Conservation (phyloP, 2,113 vertebrate genomes). For the Protobothrops mucrosquamatus region DNA sequence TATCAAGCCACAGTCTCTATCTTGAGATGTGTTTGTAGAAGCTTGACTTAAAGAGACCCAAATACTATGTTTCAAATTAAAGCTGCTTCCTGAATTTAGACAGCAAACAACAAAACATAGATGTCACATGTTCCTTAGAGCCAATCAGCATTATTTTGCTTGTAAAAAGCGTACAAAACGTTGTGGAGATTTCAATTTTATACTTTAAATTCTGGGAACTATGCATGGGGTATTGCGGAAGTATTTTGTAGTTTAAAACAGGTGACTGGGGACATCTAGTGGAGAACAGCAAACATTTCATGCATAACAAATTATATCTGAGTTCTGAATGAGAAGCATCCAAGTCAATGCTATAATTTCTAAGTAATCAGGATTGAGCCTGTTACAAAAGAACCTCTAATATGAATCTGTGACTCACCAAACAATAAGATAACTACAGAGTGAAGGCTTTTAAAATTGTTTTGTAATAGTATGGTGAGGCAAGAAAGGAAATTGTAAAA, state of each 20-base stretch:
- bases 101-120: not conserved
- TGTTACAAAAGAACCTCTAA: not conserved
- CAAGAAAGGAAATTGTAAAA: not conserved
- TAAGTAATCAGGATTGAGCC: not conserved
- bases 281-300: rapidly evolving
- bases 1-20: not conserved
- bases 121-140: not conserved
- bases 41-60: not conserved
- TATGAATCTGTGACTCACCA: not conserved
- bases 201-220: not conserved
- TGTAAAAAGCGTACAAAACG: not conserved
- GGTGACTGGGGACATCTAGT: constrained; percentile 14
- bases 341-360: not conserved
- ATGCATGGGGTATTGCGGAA: too few relatives aligned
- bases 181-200: not conserved
- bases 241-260: not conserved
- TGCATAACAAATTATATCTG: rapidly evolving
- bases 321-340: too few relatives aligned
- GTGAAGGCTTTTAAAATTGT: not conserved
- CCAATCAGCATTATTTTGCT: not conserved
- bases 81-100: not conserved
- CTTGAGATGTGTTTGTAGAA: not conserved
- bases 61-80: not conserved
- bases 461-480: not conserved
- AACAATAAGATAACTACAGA: not conserved